Conservation (phyloP, 2,113 vertebrate genomes). For the Bujurquina vittata region DNA sequence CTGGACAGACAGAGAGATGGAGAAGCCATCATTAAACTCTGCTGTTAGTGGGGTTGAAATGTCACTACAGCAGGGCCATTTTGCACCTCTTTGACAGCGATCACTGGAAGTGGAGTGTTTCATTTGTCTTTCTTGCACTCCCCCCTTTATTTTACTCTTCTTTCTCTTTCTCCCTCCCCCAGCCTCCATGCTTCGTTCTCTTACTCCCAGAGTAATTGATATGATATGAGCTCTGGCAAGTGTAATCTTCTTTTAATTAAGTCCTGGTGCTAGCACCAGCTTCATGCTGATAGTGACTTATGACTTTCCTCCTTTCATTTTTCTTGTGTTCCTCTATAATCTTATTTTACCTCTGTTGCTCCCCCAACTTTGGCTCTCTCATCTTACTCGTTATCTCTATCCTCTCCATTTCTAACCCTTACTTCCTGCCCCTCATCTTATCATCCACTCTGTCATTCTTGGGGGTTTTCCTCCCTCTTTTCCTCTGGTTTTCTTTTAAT, state of each 20-base stretch:
- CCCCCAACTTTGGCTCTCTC: conserved; percentile 32
- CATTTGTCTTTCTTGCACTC: conserved; percentile 36
- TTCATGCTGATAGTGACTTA: conserved; percentile 57
- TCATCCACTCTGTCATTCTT: neutral
- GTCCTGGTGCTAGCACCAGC: conserved; percentile 58
- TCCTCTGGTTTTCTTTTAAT: neutral
- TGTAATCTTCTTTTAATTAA: conserved; percentile 79
- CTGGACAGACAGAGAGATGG: neutral
- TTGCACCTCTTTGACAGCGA: conserved; percentile 56
- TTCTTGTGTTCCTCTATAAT: conserved; percentile 46
- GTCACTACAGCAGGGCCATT: conserved; percentile 35
- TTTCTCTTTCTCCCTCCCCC: neutral
- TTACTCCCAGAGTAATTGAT: conserved; percentile 70
- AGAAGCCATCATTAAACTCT: conserved; percentile 8
- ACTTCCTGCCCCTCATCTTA: conserved; percentile 18
- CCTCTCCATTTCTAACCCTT: conserved; percentile 1
- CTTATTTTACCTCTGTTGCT: conserved; percentile 39
- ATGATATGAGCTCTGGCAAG: conserved; percentile 68
- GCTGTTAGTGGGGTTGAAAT: conserved; percentile 12
- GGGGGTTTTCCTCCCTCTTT: neutral
- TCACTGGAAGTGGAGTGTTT: conserved; percentile 51
- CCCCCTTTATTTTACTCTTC: conserved; percentile 7
- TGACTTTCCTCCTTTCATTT: conserved; percentile 44
- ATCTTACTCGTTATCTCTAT: conserved; percentile 40
- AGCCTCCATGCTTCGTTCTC: conserved; percentile 11